Percentiles rank a stretch among this genome's conserved stretches.
Conservation (phyloP, 2,888 invertebrate genomes). For the Acronicta aceris region DNA sequence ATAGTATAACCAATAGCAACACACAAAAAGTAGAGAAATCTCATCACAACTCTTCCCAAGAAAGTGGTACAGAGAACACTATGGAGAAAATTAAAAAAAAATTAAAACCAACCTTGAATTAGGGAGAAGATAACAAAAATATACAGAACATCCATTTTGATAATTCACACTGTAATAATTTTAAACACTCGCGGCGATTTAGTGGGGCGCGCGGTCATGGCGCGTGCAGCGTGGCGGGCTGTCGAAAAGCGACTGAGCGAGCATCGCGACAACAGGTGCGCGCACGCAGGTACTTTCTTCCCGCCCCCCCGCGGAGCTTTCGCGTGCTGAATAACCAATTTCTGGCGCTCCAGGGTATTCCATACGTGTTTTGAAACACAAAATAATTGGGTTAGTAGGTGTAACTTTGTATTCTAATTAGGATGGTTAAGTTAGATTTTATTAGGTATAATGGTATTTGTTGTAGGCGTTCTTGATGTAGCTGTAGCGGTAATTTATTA, state of each 20-base stretch:
- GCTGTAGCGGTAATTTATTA: conserved; percentile 24
- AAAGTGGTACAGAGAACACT: conserved; percentile 36
- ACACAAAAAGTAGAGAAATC: conserved; percentile 39
- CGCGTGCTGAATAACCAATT: conserved; percentile 80
- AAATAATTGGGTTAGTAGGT: conserved; percentile 64
- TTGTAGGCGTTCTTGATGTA: conserved; percentile 6
- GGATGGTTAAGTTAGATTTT: conserved; percentile 21
- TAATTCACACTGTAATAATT: conserved; percentile 67
- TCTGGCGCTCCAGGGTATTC: conserved; percentile 68
- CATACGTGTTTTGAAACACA: conserved; percentile 60
- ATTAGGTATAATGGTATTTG: conserved; percentile 4
- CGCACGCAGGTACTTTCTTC: conserved; percentile 63
- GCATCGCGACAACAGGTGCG: conserved; percentile 69
- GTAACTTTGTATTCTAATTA: conserved; percentile 46
- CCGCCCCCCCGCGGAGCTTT: conserved; percentile 66
- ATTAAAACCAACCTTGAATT: conserved; percentile 68
- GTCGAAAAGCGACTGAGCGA: conserved; percentile 70
- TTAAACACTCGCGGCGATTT: conserved; percentile 78
- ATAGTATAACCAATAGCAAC: conserved; percentile 51
- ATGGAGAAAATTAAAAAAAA: conserved; percentile 5
- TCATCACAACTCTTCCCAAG: conserved; percentile 38
- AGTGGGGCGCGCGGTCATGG: conserved; percentile 68
- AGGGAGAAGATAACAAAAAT: conserved; percentile 67
- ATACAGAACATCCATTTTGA: conserved; percentile 79
- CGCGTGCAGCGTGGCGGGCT: conserved; percentile 66